phyloP scores from a whole-genome alignment of 2,797 vertebrate genomes.

The Karalla daura region DNA sequence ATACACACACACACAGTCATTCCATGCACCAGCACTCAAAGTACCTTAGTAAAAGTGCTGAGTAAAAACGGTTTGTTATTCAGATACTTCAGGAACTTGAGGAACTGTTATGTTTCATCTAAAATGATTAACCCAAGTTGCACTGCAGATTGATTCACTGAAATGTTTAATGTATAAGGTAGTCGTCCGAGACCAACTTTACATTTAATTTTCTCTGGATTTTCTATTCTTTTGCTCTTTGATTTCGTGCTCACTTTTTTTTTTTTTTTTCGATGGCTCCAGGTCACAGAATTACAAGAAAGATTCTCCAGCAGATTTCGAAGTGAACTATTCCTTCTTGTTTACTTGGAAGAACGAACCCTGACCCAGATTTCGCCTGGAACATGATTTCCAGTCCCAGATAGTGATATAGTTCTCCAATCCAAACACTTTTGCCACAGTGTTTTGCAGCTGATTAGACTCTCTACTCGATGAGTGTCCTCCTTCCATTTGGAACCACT shows the following conservation, averaged over 20 bases:
- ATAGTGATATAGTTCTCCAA: not conserved
- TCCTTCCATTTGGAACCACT: constrained; percentile 18
- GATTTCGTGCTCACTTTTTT: constrained; percentile 4
- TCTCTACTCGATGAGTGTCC: not conserved
- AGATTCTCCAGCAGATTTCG: not conserved
- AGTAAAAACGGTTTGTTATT: not conserved
- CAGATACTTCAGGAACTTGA: constrained; percentile 9
- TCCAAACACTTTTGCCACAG: constrained; percentile 8
- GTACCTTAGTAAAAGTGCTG: not conserved
- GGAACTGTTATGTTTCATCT: not conserved
- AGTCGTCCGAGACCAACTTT: not conserved
- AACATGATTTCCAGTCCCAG: not conserved
- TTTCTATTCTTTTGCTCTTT: not conserved
- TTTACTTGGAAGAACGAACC: not conserved
- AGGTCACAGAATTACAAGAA: not conserved
- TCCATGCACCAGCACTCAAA: not conserved
- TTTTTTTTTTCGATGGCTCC: not conserved
- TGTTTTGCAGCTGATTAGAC: not conserved
- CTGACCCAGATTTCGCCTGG: not conserved
- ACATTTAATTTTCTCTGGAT: not conserved
- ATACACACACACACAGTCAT: not conserved
- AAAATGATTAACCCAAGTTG: not conserved
- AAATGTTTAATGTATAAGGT: constrained; percentile 1
- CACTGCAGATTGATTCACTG: not conserved
- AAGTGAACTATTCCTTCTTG: not conserved